A percentile compares a stretch with the other conserved stretches of the same genome.
These are phyloP conservation scores for Chrysemys picta DNA, from an alignment of 2,113 vertebrate species.

Conservation along the genomic window DNA sequence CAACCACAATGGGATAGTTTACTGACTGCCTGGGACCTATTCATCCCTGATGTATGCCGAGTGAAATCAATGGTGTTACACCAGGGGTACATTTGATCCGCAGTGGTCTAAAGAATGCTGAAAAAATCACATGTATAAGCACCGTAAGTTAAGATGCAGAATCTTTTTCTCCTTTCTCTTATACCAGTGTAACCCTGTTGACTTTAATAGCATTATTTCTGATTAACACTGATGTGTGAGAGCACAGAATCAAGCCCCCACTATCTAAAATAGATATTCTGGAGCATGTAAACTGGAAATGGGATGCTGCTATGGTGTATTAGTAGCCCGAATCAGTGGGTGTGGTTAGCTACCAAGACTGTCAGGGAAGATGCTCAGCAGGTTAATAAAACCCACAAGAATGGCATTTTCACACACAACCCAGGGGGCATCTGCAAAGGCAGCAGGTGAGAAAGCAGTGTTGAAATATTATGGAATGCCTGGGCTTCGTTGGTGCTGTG, in stretches of 20 bases:
- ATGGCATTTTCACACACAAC: neutral
- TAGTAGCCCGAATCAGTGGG: neutral
- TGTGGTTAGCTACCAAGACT: neutral
- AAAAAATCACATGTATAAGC: neutral
- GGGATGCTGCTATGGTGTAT: neutral
- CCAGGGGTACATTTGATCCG: neutral
- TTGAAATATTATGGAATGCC: neutral
- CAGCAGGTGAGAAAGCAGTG: neutral
- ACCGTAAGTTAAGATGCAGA: neutral
- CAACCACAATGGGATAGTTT: neutral
- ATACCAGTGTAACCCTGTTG: neutral
- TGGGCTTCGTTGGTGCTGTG: neutral
- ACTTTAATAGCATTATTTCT: neutral
- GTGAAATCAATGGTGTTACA: neutral
- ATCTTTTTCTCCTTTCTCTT: neutral
- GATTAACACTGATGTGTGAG: neutral
- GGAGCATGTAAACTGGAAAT: neutral
- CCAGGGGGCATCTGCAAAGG: neutral
- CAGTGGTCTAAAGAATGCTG: neutral
- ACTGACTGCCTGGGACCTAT: neutral
- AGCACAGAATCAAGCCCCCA: neutral
- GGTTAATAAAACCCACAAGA: neutral
- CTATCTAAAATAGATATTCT: neutral
- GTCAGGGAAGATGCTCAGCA: too few species aligned
- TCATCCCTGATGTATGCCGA: constrained; percentile 1